Percentiles rank a stretch among this genome's conserved stretches.
These are phyloP conservation scores for Cairina moschata DNA, from an alignment of 2,113 vertebrate species.

Conservation along the genomic window DNA sequence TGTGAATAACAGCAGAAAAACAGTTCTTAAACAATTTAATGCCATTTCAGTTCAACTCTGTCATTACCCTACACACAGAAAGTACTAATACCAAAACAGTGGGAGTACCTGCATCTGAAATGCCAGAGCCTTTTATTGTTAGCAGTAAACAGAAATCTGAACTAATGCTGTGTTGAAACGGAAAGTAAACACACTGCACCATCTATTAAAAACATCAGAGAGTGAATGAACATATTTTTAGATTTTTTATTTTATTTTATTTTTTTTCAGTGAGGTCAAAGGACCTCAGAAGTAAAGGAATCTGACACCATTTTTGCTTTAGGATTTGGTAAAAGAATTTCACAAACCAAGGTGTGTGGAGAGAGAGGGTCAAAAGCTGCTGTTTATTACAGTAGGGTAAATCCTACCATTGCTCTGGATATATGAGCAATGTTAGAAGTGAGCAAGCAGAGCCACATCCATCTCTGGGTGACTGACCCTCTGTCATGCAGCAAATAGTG, in stretches of 20 bases:
- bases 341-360: rapidly evolving
- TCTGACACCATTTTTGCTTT: not conserved
- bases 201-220: not conserved
- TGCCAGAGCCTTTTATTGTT: not conserved
- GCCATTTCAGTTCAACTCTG: not conserved
- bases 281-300: not conserved
- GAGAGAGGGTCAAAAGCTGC: not conserved
- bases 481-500: not conserved
- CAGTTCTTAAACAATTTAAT: not conserved
- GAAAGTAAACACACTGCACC: not conserved
- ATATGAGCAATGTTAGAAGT: not conserved
- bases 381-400: not conserved
- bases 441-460: not conserved
- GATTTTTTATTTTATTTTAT: not conserved
- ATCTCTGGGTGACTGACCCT: not conserved
- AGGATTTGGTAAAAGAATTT: not conserved
- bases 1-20: not conserved
- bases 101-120: not conserved
- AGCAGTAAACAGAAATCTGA: not conserved
- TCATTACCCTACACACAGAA: not conserved
- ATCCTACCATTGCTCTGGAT: not conserved
- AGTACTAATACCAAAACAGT: not conserved
- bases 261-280: not conserved
- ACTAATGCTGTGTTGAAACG: not conserved
- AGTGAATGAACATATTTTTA: not conserved